phyloP scores from a whole-genome alignment of 2,888 invertebrate genomes.

The Synergus laeviventris region DNA sequence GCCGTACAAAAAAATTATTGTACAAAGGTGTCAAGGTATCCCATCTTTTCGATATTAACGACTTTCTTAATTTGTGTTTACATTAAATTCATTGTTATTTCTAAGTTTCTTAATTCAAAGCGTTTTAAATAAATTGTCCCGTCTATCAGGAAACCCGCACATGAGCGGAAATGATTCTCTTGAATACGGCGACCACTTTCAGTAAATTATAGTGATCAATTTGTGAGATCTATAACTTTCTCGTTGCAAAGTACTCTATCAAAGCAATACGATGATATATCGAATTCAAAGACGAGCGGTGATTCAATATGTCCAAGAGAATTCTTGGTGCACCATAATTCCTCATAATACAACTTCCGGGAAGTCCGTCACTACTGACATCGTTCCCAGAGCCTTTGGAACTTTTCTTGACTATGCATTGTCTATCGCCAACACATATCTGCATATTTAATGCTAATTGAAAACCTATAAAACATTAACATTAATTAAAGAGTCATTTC shows the following conservation, averaged over 20 bases:
- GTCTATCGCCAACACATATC: background rate
- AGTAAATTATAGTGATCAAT: slow-evolving; percentile 34
- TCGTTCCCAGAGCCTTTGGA: background rate
- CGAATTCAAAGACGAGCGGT: slow-evolving; percentile 11
- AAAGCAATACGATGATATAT: background rate
- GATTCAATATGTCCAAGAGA: slow-evolving; percentile 8
- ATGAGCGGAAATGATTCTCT: slow-evolving; percentile 16
- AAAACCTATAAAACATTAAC: background rate
- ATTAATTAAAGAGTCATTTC: background rate
- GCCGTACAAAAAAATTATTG: background rate
- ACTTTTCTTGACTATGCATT: background rate
- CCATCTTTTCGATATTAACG: background rate
- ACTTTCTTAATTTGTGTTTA: slow-evolving; percentile 13
- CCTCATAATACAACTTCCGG: slow-evolving; percentile 3
- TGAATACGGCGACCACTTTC: slow-evolving; percentile 32
- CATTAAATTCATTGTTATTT: background rate
- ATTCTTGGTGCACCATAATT: background rate
- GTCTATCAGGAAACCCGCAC: slow-evolving; percentile 21
- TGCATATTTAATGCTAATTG: slow-evolving; percentile 10
- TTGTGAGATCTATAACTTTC: slow-evolving; percentile 27
- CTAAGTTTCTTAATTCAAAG: background rate
- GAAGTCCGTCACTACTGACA: background rate
- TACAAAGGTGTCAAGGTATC: background rate
- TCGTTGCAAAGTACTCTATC: slow-evolving; percentile 5
- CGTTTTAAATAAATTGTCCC: slow-evolving; percentile 11